These are phyloP conservation scores for Drosophila pandora DNA, from an alignment of 1,140 invertebrate genomes.

Conservation along the genomic window DNA sequence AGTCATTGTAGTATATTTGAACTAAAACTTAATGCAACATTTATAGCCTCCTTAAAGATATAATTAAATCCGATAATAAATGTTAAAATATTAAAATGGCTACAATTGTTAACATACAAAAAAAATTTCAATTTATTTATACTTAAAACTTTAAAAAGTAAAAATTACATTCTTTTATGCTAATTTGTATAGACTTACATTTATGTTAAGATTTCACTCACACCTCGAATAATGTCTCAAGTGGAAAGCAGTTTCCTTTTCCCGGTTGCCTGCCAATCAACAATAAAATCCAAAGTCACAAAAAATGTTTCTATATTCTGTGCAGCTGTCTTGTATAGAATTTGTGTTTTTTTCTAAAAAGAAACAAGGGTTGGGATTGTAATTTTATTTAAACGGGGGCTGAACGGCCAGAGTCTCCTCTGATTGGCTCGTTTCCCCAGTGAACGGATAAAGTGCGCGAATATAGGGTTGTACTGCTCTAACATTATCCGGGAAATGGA, in stretches of 20 bases:
- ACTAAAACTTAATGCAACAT: no score
- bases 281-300: constrained; percentile 28
- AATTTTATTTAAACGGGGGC: constrained; percentile 14
- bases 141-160: no score
- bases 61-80: no score
- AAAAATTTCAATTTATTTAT: no score
- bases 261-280: constrained; percentile 31
- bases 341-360: background rate
- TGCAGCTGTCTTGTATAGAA: constrained; percentile 38
- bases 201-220: background rate
- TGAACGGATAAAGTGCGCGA: constrained; percentile 43
- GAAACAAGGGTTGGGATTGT: constrained; percentile 32
- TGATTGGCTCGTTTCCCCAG: constrained; percentile 41
- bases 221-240: background rate
- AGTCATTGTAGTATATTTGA: no score
- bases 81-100: no score
- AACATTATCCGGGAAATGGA: constrained; percentile 72
- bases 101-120: no score
- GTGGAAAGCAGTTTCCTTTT: constrained; percentile 1
- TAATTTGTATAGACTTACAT: background rate
- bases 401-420: constrained; percentile 20
- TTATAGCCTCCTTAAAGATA: no score
- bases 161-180: no score
- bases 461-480: constrained; percentile 57
- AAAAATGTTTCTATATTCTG: background rate